Conservation (phyloP, 1,140 invertebrate genomes). For the Pristionchus pacificus region DNA sequence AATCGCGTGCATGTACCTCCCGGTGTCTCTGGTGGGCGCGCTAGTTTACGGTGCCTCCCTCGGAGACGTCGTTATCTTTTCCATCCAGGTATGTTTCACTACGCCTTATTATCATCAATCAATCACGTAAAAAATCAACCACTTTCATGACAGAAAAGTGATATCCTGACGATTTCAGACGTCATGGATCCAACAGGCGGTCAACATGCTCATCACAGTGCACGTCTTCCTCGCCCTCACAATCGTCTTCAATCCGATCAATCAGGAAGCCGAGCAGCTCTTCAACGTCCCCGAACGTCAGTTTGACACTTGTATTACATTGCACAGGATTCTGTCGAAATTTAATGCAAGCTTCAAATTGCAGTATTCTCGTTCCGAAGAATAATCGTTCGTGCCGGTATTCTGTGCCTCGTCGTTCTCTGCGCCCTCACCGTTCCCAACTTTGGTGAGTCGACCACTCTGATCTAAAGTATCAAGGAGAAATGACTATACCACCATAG, state of each 20-base stretch:
- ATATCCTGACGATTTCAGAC: slow-evolving; percentile 16
- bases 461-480: too few relatives aligned
- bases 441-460: too few relatives aligned
- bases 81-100: slow-evolving; percentile 19
- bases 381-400: slow-evolving; percentile 42
- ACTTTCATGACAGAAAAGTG: too few relatives aligned
- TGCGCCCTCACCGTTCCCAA: slow-evolving; percentile 54
- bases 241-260: slow-evolving; percentile 68
- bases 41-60: slow-evolving; percentile 43
- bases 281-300: slow-evolving; percentile 21
- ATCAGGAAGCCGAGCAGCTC: slow-evolving; percentile 59
- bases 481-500: too few relatives aligned
- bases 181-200: slow-evolving; percentile 51
- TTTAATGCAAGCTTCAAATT: slow-evolving; percentile 11
- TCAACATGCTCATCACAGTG: slow-evolving; percentile 66
- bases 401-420: slow-evolving; percentile 50
- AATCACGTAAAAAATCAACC: too few relatives aligned
- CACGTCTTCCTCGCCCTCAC: slow-evolving; percentile 68
- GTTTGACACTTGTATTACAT: too few relatives aligned
- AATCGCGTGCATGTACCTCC: slow-evolving; percentile 49
- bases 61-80: slow-evolving; percentile 26
- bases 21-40: slow-evolving; percentile 48
- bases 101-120: too few relatives aligned
- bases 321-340: too few relatives aligned
- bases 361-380: slow-evolving; percentile 55